Evolutionary conservation across 2,888 invertebrate species (phyloP).

Genomic region (Caenorhabditis angaria): DNA sequence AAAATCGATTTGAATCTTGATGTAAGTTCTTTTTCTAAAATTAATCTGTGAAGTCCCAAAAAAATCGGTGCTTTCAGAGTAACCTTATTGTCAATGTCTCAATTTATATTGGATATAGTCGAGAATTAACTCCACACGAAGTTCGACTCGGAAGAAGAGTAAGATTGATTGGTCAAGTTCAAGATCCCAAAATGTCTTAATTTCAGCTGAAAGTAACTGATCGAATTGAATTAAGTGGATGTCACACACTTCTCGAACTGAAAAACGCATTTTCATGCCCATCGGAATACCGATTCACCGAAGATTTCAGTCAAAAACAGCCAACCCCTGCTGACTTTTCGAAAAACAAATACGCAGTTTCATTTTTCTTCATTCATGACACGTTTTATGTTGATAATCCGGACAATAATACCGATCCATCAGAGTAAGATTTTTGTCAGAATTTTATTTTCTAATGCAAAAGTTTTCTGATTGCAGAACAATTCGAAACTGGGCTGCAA

Average conservation of each 20-base stretch:
- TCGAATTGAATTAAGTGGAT: conserved; percentile 79
- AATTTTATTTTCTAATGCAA: neutral
- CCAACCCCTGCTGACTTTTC: conserved; percentile 33
- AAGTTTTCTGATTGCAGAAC: conserved; percentile 71
- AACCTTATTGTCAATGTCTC: conserved; percentile 50
- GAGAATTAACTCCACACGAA: conserved; percentile 49
- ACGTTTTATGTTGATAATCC: conserved; percentile 82
- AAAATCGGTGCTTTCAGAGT: conserved; percentile 19
- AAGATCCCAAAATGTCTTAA: neutral
- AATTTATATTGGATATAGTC: conserved; percentile 55
- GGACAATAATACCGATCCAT: conserved; percentile 20
- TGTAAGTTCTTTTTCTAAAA: neutral
- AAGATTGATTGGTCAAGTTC: neutral
- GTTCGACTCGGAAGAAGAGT: conserved; percentile 58
- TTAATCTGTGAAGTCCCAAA: neutral
- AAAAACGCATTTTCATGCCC: conserved; percentile 83
- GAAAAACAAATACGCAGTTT: conserved; percentile 78
- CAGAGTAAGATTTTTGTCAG: conserved; percentile 13
- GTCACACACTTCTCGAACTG: conserved; percentile 79
- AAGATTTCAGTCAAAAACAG: conserved; percentile 69
- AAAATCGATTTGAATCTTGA: neutral
- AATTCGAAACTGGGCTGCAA: conserved; percentile 77
- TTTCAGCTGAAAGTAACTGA: conserved; percentile 72
- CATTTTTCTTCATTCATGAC: conserved; percentile 83
- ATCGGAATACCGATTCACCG: conserved; percentile 77